phyloP scores from a whole-genome alignment of 2,113 vertebrate genomes.

The Planiliza haematocheilus region DNA sequence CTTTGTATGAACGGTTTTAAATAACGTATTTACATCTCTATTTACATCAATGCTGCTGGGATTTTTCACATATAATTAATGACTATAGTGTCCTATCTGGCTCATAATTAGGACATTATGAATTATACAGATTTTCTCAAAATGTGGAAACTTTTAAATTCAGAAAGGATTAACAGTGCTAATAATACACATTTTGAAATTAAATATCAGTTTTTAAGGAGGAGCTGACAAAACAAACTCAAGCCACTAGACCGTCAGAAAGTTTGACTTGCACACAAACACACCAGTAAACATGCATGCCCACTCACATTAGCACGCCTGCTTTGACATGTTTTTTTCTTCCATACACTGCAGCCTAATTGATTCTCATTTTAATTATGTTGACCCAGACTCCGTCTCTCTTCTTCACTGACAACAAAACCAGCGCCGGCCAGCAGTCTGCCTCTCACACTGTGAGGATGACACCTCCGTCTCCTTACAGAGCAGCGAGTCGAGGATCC shows the following conservation, averaged over 20 bases:
- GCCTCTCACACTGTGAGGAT: constrained; percentile 75
- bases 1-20: background rate
- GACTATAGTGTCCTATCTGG: too few species aligned
- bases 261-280: too few species aligned
- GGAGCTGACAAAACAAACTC: too few species aligned
- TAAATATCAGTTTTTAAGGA: background rate
- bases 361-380: constrained; percentile 81
- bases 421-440: constrained; percentile 64
- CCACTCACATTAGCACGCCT: constrained; percentile 27
- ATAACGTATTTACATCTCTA: too few species aligned
- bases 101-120: too few species aligned
- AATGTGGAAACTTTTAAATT: too few species aligned
- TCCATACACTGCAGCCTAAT: constrained; percentile 68
- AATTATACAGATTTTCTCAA: too few species aligned
- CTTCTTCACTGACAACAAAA: constrained; percentile 71
- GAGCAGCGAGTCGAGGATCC: constrained; percentile 59
- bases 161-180: too few species aligned
- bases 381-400: constrained; percentile 72
- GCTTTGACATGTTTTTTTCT: constrained; percentile 40
- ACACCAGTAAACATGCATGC: background rate
- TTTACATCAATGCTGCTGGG: too few species aligned
- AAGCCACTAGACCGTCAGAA: too few species aligned
- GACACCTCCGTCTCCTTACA: constrained; percentile 75
- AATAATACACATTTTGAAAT: background rate
- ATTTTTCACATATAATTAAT: too few species aligned